These are phyloP conservation scores for Ophion ventricosus DNA, from an alignment of 2,888 invertebrate genomes.

Conservation along the genomic window DNA sequence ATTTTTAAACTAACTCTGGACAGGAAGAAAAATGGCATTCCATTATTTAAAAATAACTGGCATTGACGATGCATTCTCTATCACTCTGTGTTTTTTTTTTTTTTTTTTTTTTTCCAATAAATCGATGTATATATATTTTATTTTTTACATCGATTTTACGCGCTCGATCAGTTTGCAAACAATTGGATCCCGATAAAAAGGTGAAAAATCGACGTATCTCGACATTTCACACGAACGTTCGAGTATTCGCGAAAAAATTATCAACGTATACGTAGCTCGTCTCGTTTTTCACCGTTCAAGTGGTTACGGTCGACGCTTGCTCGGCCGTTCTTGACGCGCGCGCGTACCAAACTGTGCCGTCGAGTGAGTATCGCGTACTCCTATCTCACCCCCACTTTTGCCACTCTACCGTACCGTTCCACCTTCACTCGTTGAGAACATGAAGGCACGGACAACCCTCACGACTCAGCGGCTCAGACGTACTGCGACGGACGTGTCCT, in stretches of 20 bases:
- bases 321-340: constrained; percentile 68
- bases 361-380: constrained; percentile 66
- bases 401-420: constrained; percentile 55
- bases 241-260: neutral
- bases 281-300: constrained; percentile 41
- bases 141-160: neutral
- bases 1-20: neutral
- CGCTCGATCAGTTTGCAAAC: neutral
- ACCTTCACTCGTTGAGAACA: constrained; percentile 56
- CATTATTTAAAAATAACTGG: neutral
- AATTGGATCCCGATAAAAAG: neutral
- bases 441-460: constrained; percentile 46
- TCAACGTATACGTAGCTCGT: constrained; percentile 6
- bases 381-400: constrained; percentile 51
- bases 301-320: constrained; percentile 59
- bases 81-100: neutral
- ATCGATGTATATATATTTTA: neutral
- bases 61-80: neutral
- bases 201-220: neutral
- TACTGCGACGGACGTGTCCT: constrained; percentile 33
- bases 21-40: neutral
- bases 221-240: neutral
- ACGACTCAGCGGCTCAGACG: constrained; percentile 15
- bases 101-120: neutral
- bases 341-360: constrained; percentile 70